Evolutionary conservation across 2,113 vertebrate genomes (phyloP), one percentile per base, ranked within the genome.

Genomic region (Pao palembangensis): DNA sequence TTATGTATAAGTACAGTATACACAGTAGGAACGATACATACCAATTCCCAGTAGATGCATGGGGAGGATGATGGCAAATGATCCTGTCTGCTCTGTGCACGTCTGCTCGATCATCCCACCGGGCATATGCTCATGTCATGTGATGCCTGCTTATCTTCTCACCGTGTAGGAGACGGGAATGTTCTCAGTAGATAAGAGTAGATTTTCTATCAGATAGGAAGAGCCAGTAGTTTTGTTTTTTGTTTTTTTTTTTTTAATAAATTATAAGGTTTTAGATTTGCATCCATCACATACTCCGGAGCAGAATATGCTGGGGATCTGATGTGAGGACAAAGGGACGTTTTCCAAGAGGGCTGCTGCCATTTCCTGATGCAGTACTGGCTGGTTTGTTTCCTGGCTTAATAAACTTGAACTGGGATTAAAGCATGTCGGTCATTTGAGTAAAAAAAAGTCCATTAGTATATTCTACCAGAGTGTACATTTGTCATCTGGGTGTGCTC

Each of bases 101-200:
- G 55, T 50, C 51, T 67, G 66, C 64, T 19, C 69, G 70, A 73
- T 71, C 67, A 56, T 51, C 59, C 44, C 52, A 61, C 49, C 53
- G 44, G 17, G 53, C 76, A 65, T 50, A 74, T 59, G 61, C 51
- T 64, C 62, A 44, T 71, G 19, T 58, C 72, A 81, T 84, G 81
- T 85, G 84, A 87, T 79, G 83, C 74, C 72, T 75, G 67, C 51
- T 76, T 58, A 55, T 79, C 74, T 62, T 56, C 51, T 55, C 55
- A 41, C 64, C 47, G 38, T 20, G 55, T 17, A 66, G 49, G 60
- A 66, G 63, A 52, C 25, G 19, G 55, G 13, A 61, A 65, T 8
- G 15, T 49, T 52, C 58, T 61, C 42, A 51, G 55, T 55, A 65
- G 56, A 64, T 51, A 51, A 51, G 11, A 21, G 21, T 21, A 51